Conservation (phyloP, 2,113 vertebrate genomes). For the Pavo muticus region DNA sequence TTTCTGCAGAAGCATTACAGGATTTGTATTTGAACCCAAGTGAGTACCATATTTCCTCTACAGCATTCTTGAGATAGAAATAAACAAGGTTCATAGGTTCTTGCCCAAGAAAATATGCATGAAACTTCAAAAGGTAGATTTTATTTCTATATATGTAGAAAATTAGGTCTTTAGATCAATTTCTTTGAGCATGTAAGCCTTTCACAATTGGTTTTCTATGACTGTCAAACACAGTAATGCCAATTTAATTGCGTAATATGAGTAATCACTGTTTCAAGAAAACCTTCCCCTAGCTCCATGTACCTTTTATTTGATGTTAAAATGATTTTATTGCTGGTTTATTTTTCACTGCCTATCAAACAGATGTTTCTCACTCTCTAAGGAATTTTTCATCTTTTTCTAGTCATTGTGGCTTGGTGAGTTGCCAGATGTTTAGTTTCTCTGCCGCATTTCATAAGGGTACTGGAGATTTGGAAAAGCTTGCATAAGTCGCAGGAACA, state of each 20-base stretch:
- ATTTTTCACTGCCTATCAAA: conserved; percentile 77
- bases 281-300: background rate
- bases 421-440: conserved; percentile 67
- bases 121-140: conserved; percentile 9
- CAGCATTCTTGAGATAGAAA: background rate
- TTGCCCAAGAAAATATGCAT: background rate
- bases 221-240: conserved; percentile 60
- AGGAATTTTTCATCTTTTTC: conserved; percentile 69
- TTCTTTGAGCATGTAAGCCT: background rate
- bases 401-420: conserved; percentile 66
- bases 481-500: background rate
- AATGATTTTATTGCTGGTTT: conserved; percentile 79
- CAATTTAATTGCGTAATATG: conserved; percentile 69
- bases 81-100: background rate
- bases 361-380: conserved; percentile 75
- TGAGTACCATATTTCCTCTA: background rate
- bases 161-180: conserved; percentile 26
- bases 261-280: conserved; percentile 74
- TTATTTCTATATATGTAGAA: conserved; percentile 7
- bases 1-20: background rate
- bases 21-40: background rate
- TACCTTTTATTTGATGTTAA: conserved; percentile 68
- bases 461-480: conserved; percentile 28
- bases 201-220: conserved; percentile 45
- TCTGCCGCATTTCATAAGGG: conserved; percentile 30